Evolutionary conservation across 2,888 invertebrate genomes (phyloP), one percentile per base, ranked within the genome.

Genomic region (Cryptocephalus moraei): DNA sequence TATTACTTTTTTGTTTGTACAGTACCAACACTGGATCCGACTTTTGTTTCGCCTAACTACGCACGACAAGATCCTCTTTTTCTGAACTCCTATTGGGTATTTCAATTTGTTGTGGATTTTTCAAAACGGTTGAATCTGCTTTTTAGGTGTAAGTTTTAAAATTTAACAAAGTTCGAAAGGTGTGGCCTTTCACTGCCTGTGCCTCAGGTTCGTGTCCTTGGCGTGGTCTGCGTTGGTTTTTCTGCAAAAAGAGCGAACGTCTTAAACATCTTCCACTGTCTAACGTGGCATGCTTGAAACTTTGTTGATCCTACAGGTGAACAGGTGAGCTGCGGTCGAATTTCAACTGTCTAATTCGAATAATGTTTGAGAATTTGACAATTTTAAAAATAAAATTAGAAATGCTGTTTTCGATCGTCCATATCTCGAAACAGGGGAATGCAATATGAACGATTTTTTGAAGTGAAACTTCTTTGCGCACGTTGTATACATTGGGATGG

Each of bases 141-240:
- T 22, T 22, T 22, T 22, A 4, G 22, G 22, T 22, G 22, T 22
- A 22, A 22, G 22, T 22, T 4, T 22, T 22, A 40, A n/a, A 40
- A 12, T 13, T 13, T 40, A n/a, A n/a, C 40, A 40, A 39, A 47
- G 46, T 45, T 48, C 45, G 49, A 49, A 46, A 47, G 51, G 53
- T 47, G 51, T 36, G 36, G 36, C 12, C 22, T 48, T 43, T 70
- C 69, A 73, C 65, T 74, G 73, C 59, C 74, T 66, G 62, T 73
- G 73, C 64, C 73, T 68, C 53, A 73, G 62, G 56, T 71, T 73
- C 45, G 70, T 64, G 49, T 72, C 73, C 63, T 73, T 73, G 50
- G 70, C 72, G 54, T 73, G 70, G 59, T 73, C 73, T 34, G 72
- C 72, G 33, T 72, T 72, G 55, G 73, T 69, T 62, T 74, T 74